Base-by-base conservation (phyloP, 2,113 vertebrate species). In the Menidia beryllina region DNA sequence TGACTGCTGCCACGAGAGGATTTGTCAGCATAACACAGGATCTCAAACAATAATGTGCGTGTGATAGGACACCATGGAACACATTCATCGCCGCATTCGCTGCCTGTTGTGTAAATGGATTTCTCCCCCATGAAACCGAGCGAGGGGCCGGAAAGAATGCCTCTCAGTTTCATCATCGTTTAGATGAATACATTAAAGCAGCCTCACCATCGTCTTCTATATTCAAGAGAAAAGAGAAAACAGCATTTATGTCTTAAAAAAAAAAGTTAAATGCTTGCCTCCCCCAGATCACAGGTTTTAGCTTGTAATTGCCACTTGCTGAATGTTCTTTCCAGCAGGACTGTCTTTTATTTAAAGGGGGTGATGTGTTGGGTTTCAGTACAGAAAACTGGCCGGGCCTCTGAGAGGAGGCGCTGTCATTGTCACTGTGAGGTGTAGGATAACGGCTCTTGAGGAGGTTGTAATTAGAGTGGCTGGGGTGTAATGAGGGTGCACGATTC, bases 401-500 rank as follows among this genome's bases (percentile, higher is more conserved):
- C 79, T 82, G 84, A 88, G 85, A 88, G 85, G 81, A 91, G 87
- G 70, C 70, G 65, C 91, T 87, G 93, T 93, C 93, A 90, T 93
- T 93, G 93, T 93, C 92, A 88, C 82, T 54, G 84, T 39, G 81
- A 88, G 93, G 93, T 94, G 93, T 94, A 92, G 92, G 92, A 91
- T 94, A 92, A 93, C 93, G 84, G 90, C 90, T 92, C 93, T 92
- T 92, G 88, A 94, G 91, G 90, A 93, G 89, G 87, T 93, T 94
- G 94, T 94, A 94, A 94, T 94, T 94, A 94, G 93, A 94, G 93
- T 92, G 93, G 90, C 88, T 85, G 88, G 89, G 89, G 85, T 94
- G 94, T 94, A 94, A 94, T 94, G 93, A 94, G 91, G 93, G 93
- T 94, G 93, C 93, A 93, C 91, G 91, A 94, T 94, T 94, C 91